phyloP scores from a whole-genome alignment of 2,113 vertebrate genomes.

The Eulemur rufifrons region DNA sequence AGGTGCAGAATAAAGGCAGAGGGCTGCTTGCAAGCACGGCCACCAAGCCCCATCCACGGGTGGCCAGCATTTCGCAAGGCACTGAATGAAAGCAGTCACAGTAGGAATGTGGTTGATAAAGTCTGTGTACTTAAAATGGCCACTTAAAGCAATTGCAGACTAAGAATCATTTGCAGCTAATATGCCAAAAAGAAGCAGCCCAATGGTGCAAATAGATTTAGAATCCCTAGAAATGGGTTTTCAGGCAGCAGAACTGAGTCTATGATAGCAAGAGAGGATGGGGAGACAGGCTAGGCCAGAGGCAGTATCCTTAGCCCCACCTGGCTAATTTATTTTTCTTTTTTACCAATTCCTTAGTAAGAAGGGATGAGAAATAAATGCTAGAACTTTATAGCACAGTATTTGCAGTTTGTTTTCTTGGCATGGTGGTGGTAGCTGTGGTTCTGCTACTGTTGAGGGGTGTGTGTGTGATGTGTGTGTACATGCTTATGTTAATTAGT shows the following conservation, averaged over 20 bases:
- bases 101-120: not conserved
- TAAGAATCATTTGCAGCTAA: not conserved
- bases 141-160: not conserved
- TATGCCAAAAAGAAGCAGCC: not conserved
- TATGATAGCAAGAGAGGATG: not conserved
- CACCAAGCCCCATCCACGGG: not conserved
- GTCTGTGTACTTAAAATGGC: not conserved
- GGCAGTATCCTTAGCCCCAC: not conserved
- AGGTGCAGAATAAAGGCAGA: not conserved
- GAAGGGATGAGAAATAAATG: not conserved
- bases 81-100: accelerated
- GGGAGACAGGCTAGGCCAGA: too few species aligned
- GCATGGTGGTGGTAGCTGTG: not conserved
- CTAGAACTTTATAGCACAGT: not conserved
- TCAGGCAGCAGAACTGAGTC: not conserved
- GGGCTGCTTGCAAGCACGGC: not conserved
- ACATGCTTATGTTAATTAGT: not conserved
- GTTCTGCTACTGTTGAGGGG: not conserved
- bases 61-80: not conserved
- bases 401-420: not conserved
- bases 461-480: not conserved
- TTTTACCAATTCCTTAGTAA: not conserved
- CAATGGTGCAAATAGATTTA: too few species aligned
- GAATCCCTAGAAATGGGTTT: not conserved
- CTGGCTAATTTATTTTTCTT: too few species aligned